phyloP scores from a whole-genome alignment of 2,113 vertebrate species.

The Tyrannus savana region DNA sequence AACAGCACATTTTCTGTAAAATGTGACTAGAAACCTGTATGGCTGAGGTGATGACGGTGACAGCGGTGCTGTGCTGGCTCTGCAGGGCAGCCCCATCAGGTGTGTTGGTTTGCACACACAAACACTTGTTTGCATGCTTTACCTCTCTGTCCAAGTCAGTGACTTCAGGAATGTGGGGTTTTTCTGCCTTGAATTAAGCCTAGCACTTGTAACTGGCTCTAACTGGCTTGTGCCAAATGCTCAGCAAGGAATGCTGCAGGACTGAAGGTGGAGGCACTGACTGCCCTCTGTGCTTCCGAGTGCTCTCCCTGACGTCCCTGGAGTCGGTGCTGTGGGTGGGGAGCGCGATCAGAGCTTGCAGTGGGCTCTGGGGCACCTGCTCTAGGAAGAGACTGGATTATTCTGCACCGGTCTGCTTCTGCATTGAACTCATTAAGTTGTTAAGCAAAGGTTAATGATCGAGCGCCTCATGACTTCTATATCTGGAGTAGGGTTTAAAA shows the following conservation, averaged over 20 bases:
- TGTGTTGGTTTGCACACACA: background rate
- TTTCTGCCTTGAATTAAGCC: conserved; percentile 48
- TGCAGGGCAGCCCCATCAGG: background rate
- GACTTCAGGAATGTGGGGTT: conserved; percentile 35
- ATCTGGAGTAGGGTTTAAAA: conserved; percentile 16
- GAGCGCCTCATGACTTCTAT: conserved; percentile 9
- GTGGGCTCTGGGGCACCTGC: background rate
- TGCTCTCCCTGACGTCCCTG: background rate
- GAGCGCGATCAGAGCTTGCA: background rate
- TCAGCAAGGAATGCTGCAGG: background rate
- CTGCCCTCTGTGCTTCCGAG: background rate
- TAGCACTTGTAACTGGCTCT: background rate
- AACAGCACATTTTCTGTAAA: background rate
- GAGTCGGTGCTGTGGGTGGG: fast-evolving
- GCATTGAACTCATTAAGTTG: conserved; percentile 8
- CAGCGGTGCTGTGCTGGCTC: background rate
- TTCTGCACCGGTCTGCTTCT: background rate
- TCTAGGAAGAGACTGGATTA: background rate
- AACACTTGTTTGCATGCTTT: background rate
- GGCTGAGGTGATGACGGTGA: background rate
- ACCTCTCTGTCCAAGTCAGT: conserved; percentile 31
- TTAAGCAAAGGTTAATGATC: background rate
- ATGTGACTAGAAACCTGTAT: too few species aligned
- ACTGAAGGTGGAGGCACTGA: background rate
- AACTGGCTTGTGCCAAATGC: background rate